Base-by-base conservation (phyloP, 2,888 invertebrate genomes). In the Molorchus minor region DNA sequence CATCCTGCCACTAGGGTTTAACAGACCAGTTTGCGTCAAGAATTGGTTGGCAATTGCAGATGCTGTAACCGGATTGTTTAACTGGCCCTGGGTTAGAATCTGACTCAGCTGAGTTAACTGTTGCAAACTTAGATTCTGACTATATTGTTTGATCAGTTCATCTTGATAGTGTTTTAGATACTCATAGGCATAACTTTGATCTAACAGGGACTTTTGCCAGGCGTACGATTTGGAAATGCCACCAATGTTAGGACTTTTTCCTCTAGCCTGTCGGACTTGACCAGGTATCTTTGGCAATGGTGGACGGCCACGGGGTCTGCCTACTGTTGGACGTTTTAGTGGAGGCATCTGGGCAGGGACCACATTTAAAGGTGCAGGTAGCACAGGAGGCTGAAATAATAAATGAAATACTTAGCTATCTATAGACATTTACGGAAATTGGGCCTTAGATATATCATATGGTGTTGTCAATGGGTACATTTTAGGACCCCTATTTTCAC, bases 261-360 rank as follows among this genome's bases (percentile, higher is more conserved):
- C 77, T 67, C 72, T 75, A 52, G 70, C 75, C 20, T 62, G 69
- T 63, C 68, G 74, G 51, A 60, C 64, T 64, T 69, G 76, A 3
- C 71, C 75, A 2, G 70, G 75, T 53, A 71, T 65, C 65, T 76
- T 80, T 0, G 80, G 75, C 70, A 83, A 80, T 0, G 84, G 84
- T 0, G 84, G 84, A 1, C 84, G 79, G 30, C 84, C 84, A 10
- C 84, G 75, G 0, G 84, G 84, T 62, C 84, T 75, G 7, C 82
- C 82, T n/a, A 74, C 59, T 7, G 76, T 75, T 3, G 80, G 77
- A 13, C 64, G 75, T 64, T 69, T 78, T 15, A 74, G 47, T 0
- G 73, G 71, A 2, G 49, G 12, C 12, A 56, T n/a, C 8, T 52
- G 61, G n/a, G 61, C 41, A n/a, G 57, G 40, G 4, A 19, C 38